Conservation (phyloP, 2,888 invertebrate genomes). For the Mesodorylaimus sp. region DNA sequence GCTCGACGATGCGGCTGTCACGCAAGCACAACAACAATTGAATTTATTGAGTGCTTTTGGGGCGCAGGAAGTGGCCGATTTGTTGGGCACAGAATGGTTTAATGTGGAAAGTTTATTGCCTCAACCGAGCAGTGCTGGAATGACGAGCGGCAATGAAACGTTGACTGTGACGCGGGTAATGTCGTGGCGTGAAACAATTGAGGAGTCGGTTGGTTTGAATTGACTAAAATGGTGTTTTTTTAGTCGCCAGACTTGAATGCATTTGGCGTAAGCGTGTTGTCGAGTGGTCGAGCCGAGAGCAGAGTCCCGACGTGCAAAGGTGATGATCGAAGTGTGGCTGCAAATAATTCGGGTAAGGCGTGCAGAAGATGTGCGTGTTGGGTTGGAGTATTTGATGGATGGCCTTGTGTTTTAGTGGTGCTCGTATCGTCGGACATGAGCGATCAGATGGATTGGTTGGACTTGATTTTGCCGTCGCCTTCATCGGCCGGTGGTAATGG, state of each 20-base stretch:
- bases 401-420: neutral
- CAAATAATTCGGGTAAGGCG: no score
- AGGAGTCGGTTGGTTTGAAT: neutral
- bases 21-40: no score
- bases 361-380: neutral
- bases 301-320: no score
- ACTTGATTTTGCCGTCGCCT: conserved; percentile 5
- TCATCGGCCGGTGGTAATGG: neutral
- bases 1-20: no score
- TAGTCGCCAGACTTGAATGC: no score
- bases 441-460: conserved; percentile 7
- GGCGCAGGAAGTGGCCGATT: conserved; percentile 12
- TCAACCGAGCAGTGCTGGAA: no score
- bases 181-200: neutral
- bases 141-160: neutral
- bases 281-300: no score
- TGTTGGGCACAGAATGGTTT: conserved; percentile 13
- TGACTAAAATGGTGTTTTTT: no score
- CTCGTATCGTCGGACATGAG: neutral
- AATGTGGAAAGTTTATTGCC: conserved; percentile 5
- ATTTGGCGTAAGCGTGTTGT: no score
- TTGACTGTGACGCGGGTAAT: neutral
- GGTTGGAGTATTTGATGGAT: neutral
- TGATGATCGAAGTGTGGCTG: no score
- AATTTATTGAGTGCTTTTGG: neutral